phyloP scores from a whole-genome alignment of 2,888 invertebrate species.

The Hoplodrina blanda region DNA sequence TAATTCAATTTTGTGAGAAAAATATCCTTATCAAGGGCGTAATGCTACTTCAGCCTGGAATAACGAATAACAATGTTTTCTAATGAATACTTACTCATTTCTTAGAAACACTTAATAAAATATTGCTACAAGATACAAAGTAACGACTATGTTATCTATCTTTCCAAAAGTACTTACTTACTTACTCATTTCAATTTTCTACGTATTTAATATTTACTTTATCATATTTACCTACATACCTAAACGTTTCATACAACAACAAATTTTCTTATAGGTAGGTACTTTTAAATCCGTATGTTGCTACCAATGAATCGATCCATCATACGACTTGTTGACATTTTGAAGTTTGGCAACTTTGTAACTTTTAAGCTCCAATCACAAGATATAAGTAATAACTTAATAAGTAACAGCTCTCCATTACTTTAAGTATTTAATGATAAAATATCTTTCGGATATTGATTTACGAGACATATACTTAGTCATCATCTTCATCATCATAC shows the following conservation, averaged over 20 bases:
- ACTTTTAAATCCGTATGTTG: neutral
- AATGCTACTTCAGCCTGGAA: neutral
- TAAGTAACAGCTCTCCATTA: neutral
- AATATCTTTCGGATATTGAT: neutral
- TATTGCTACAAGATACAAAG: slow-evolving; percentile 1
- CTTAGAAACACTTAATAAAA: slow-evolving; percentile 15
- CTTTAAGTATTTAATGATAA: slow-evolving; percentile 9
- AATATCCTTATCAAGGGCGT: neutral
- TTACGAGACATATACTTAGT: no score
- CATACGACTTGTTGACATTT: neutral
- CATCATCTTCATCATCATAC: no score
- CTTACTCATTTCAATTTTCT: neutral
- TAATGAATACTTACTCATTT: slow-evolving; percentile 5
- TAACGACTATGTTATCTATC: neutral
- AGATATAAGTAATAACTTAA: no score
- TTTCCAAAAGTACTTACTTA: neutral
- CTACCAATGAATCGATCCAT: slow-evolving; percentile 2
- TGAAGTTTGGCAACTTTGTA: slow-evolving; percentile 7
- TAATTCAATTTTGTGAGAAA: neutral
- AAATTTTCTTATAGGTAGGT: neutral
- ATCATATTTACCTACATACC: neutral
- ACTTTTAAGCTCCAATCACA: neutral
- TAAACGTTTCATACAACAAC: neutral
- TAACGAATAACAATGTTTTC: slow-evolving; percentile 17
- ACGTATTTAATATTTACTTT: neutral